Conservation (phyloP, 2,797 vertebrate species). For the Chiroxiphia lanceolata region DNA sequence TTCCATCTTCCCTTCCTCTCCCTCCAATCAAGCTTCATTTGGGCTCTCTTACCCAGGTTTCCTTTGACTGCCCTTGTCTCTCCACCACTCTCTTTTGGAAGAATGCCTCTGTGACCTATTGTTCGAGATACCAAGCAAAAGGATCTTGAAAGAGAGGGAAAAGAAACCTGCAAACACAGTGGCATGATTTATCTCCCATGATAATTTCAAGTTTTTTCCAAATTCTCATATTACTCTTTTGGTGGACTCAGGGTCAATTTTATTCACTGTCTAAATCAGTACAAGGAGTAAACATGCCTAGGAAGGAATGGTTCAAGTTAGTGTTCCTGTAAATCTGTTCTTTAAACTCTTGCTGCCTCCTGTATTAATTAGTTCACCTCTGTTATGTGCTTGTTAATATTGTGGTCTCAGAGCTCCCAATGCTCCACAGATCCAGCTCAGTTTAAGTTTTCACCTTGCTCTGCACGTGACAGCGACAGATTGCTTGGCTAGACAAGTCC, state of each 20-base stretch:
- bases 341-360: not conserved
- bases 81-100: not conserved
- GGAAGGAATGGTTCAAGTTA: not conserved
- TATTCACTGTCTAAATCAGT: not conserved
- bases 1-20: not conserved
- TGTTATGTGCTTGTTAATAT: not conserved
- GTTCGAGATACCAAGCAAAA: not conserved
- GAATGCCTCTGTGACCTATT: not conserved
- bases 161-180: not conserved
- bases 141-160: not conserved
- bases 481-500: slow-evolving; percentile 46
- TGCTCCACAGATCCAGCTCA: slow-evolving; percentile 4
- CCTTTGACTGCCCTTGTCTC: not conserved
- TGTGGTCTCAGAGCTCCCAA: not conserved
- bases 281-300: not conserved
- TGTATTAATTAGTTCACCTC: not conserved
- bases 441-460: not conserved
- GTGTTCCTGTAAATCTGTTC: not conserved
- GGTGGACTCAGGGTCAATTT: not conserved
- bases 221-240: not conserved
- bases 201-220: not conserved
- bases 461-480: not conserved
- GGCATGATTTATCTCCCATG: not conserved
- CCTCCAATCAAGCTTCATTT: not conserved
- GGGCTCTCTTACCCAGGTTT: not conserved